These are phyloP conservation scores for Drosophila meridiana DNA, from an alignment of 2,888 invertebrate genomes.

Conservation along the genomic window DNA sequence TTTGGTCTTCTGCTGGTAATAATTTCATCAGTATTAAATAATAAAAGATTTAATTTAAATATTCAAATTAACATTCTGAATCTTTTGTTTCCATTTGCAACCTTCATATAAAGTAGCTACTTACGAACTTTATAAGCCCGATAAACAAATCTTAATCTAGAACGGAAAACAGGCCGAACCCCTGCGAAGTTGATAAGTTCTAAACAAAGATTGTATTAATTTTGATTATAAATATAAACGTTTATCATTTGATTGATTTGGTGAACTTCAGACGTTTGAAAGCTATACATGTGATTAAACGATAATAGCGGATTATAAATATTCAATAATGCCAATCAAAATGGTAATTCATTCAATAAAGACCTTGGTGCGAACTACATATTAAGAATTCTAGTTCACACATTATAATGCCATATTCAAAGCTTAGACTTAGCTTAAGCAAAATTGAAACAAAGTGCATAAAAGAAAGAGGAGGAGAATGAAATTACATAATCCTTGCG, in stretches of 20 bases:
- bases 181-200: not conserved
- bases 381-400: not conserved
- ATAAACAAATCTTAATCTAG: not conserved
- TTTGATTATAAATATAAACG: not conserved
- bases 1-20: no score
- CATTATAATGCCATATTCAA: not conserved
- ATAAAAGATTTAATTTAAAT: not conserved
- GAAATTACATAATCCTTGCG: not conserved
- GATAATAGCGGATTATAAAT: not conserved
- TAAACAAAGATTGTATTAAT: not conserved
- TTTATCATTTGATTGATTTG: constrained; percentile 1
- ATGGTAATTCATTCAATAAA: not conserved
- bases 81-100: not conserved
- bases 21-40: no score
- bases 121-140: not conserved
- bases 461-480: not conserved
- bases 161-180: not conserved
- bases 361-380: not conserved
- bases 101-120: not conserved
- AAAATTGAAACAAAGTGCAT: not conserved
- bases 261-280: not conserved
- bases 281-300: constrained; percentile 1
- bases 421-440: not conserved
- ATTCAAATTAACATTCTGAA: not conserved
- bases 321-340: not conserved